Conservation (phyloP, 64 coral and sea anemone genomes). For the Acropora tenuis region DNA sequence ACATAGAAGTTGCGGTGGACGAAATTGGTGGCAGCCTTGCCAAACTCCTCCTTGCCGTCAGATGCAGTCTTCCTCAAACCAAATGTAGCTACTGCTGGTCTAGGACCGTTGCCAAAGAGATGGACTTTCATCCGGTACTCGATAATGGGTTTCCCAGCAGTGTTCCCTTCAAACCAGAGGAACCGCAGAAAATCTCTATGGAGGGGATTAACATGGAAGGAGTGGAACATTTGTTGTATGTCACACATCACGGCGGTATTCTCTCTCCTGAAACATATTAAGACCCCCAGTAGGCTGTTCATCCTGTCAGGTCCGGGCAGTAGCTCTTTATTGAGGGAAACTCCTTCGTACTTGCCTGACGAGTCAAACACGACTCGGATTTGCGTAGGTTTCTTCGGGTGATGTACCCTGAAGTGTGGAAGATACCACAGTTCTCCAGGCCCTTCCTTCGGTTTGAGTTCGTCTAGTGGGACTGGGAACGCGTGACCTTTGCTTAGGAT, state of each 20-base stretch:
- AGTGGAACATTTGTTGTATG: neutral
- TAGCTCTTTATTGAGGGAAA: neutral
- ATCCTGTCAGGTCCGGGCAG: neutral
- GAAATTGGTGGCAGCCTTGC: too few species aligned
- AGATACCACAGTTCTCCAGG: neutral
- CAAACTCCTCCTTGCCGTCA: neutral
- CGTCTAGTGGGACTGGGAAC: neutral
- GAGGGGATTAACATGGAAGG: neutral
- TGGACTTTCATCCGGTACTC: neutral
- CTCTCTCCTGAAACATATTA: neutral
- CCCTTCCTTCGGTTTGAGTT: too few species aligned
- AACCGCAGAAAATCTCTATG: neutral
- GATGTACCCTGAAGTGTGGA: neutral
- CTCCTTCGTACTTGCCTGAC: neutral
- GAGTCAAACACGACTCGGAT: neutral
- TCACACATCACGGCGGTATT: neutral
- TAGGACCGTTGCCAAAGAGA: too few species aligned
- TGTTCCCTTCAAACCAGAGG: neutral
- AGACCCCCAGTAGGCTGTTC: neutral
- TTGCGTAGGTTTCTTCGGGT: neutral
- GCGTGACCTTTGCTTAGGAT: constrained; percentile 30
- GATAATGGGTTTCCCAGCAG: neutral
- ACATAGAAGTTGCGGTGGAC: too few species aligned
- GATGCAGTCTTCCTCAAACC: neutral
- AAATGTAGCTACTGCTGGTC: too few species aligned